phyloP scores from a whole-genome alignment of 2,888 invertebrate genomes.

The Oscheius sp. region DNA sequence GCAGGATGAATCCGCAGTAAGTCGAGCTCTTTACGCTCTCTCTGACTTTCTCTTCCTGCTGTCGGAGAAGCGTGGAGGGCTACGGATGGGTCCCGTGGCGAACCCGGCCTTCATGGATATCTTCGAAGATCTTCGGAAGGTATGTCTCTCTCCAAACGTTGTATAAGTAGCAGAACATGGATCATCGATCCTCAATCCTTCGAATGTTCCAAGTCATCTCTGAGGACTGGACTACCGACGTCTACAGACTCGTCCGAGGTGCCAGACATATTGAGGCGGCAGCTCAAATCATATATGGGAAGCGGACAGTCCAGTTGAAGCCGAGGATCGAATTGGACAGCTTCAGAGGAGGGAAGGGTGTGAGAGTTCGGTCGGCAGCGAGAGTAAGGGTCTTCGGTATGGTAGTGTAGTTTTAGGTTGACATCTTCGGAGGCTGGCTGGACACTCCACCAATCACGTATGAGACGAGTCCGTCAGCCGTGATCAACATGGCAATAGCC shows the following conservation, averaged over 20 bases:
- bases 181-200: background rate
- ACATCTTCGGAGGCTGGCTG: constrained; percentile 77
- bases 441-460: constrained; percentile 79
- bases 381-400: constrained; percentile 20
- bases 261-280: constrained; percentile 78
- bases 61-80: constrained; percentile 74
- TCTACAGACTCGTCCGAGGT: constrained; percentile 26
- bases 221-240: constrained; percentile 21
- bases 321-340: background rate
- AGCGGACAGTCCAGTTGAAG: background rate
- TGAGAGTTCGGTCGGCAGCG: constrained; percentile 27
- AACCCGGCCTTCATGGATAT: constrained; percentile 44
- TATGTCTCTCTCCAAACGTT: background rate
- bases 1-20: background rate
- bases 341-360: constrained; percentile 8
- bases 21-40: constrained; percentile 15
- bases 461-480: constrained; percentile 76
- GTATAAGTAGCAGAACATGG: background rate
- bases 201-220: constrained; percentile 5
- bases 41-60: constrained; percentile 39
- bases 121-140: constrained; percentile 13
- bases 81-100: constrained; percentile 77
- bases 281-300: constrained; percentile 62
- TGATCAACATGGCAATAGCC: constrained; percentile 76
- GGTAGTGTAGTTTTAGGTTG: constrained; percentile 35